phyloP scores from a whole-genome alignment of 1,140 invertebrate genomes.

The Triops longicaudatus region DNA sequence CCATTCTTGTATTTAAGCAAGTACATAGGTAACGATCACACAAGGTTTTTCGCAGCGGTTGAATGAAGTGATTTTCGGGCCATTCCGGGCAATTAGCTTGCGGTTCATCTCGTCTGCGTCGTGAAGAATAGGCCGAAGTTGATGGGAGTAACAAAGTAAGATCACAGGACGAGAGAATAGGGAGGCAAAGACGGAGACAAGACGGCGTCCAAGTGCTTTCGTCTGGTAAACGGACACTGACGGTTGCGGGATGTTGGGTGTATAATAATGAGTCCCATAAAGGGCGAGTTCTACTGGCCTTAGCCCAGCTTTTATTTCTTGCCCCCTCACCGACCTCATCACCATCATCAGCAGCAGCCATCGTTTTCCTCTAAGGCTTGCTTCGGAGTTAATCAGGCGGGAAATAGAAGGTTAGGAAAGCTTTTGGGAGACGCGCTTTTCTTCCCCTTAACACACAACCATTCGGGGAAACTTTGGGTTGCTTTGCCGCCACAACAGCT shows the following conservation, averaged over 20 bases:
- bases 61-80: not conserved
- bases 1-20: not conserved
- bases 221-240: slow-evolving; percentile 14
- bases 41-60: not conserved
- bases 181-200: not conserved
- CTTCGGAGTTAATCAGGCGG: slow-evolving; percentile 3
- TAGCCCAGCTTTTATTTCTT: not conserved
- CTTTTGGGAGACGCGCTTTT: not conserved
- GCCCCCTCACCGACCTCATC: not conserved
- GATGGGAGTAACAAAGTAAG: not conserved
- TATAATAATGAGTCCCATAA: not conserved
- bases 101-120: not conserved
- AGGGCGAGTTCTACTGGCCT: not conserved
- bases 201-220: slow-evolving; percentile 13
- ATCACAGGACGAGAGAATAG: not conserved
- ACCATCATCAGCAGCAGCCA: not conserved
- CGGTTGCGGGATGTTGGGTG: not conserved
- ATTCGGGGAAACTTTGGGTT: not conserved
- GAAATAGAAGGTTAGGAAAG: slow-evolving; percentile 12
- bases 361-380: not conserved
- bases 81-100: slow-evolving; percentile 6
- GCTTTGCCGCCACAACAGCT: not conserved
- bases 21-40: not conserved
- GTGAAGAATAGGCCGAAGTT: not conserved
- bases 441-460: not conserved